Evolutionary conservation across 1,140 invertebrate genomes (phyloP), one percentile per base, ranked within the genome.

Genomic region (Physella acuta): DNA sequence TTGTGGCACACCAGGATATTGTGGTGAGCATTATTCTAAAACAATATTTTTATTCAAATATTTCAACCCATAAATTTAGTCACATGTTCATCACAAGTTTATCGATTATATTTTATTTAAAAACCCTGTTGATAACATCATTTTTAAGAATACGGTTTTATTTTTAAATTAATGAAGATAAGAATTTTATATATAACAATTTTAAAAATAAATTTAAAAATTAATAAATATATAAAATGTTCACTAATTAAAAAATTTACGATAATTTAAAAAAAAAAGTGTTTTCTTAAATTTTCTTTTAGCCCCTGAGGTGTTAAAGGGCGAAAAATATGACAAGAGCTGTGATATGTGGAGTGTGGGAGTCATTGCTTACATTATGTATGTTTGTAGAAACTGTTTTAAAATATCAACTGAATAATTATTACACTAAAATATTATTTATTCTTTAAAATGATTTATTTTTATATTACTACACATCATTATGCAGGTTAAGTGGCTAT

Each of bases 281-380:
- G 3, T 36, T 56, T 55, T 56, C 14, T 56, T 70, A 3, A 5
- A 39, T 65, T 74, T 59, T 72, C 51, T 74, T 58, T 53, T 76
- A 88, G 87, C 94, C 66, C 95, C 95, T 24, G 95, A 98, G 88
- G 94, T 98, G 55, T 86, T 98, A 72, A 87, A 95, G 70, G 95
- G 94, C 76, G 94, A 95, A 71, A 92, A 92, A 49, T 98, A 98
- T 87, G 93, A 95, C 87, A 88, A 95, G 80, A 92, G 94, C 71
- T 97, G 97, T 86, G 95, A 98, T 85, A 95, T 98, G 93, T 98
- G 95, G 95, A 96, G 94, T 80, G 88, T 97, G 76, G 95, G 95
- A 74, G 86, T 87, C 34, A 85, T 88, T 39, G 75, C 84, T 5
- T 88, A 87, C 72, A 88, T 87, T 71, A 76, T 88, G 86, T 87